Base-by-base conservation (phyloP, 2,888 invertebrate species). In the Morinoia aosen region DNA sequence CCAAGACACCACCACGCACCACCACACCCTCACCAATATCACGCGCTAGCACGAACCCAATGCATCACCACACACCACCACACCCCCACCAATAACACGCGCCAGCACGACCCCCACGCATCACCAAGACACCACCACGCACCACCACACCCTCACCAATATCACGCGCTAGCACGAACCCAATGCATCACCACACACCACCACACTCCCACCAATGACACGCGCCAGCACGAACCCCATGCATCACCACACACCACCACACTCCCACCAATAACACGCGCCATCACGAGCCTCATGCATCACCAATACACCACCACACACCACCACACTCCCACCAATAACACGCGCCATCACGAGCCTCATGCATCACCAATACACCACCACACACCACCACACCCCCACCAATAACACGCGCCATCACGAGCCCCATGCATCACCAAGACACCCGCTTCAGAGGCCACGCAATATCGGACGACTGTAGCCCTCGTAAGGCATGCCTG, bases 401-500 rank as follows among this genome's bases (percentile, higher is more conserved):
- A 61, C 61, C 61, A 2, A 61, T 10, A 61, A 5, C 76, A 76
- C 33, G 76, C 76, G 2, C 76, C 76, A 76, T 10, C 76, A 76
- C 76, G 25, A 76, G 76, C 76, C 10, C 76, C 76, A 76, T 76
- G 76, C 76, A 76, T 76, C 76, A 76, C 25, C 76, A 16, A 76
- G 76, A 76, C 76, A 33, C 76, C 33, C 76, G 33, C 76, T 33
- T 10, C 76, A 33, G 76, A 76, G 33, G 76, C 25, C 76, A 33
- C 8, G 76, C 76, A 76, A 76, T 76, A 76, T 76, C 19, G 76
- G 76, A 33, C 76, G 76, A 76, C 76, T 76, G 76, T 76, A 76
- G 76, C 25, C 76, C 76, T 76, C 76, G 76, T 76, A 76, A 76
- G 76, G 76, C 76, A 76, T 76, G 33, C 76, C 76, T 76, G 76